These are phyloP conservation scores for Ypsolopha scabrella DNA, from an alignment of 2,888 invertebrate species.

Conservation along the genomic window DNA sequence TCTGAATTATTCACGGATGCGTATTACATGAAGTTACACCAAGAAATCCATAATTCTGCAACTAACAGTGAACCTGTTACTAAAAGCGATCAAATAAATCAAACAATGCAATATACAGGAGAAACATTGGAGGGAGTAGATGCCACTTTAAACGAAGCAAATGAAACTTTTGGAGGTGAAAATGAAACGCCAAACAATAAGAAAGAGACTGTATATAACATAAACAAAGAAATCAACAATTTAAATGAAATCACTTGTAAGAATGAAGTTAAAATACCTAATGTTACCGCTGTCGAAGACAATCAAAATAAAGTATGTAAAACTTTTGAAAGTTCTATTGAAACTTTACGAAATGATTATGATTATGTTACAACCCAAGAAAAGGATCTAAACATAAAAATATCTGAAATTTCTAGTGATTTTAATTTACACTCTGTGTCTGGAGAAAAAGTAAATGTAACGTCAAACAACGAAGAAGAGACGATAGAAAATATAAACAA, in stretches of 20 bases:
- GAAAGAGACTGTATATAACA: background rate
- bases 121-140: background rate
- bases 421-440: no score
- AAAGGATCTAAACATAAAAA: no score
- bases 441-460: no score
- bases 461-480: no score
- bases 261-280: background rate
- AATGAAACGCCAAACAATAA: background rate
- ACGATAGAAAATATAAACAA: no score
- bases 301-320: no score
- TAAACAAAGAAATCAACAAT: background rate
- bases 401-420: no score
- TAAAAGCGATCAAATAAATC: background rate
- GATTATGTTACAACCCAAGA: no score
- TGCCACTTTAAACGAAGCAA: background rate
- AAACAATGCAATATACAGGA: background rate
- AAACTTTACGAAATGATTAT: no score
- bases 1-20: conserved; percentile 23
- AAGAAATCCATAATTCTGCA: conserved; percentile 26
- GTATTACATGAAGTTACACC: conserved; percentile 33
- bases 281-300: background rate
- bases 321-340: no score
- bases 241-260: background rate
- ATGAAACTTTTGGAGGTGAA: background rate
- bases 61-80: background rate